Base-by-base conservation (phyloP, 1,140 invertebrate species). In the Metopolophium dirhodum region DNA sequence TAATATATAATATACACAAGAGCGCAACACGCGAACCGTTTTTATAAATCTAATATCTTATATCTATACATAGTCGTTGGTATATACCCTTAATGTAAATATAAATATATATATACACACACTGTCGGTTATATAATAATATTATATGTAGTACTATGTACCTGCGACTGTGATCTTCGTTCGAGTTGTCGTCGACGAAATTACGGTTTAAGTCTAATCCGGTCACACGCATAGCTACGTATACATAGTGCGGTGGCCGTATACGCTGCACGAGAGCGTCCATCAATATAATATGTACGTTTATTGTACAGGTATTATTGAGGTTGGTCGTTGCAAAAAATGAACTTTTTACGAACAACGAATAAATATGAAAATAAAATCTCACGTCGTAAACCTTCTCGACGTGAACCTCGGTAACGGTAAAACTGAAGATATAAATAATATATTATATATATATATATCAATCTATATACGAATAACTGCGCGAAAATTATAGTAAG, bases 361-460 rank as follows among this genome's bases (percentile, higher is more conserved):
- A 54, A 77, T 77, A 77, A 77, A 77, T 77, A 77, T 77, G 61
- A 77, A 77, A 77, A 77, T 77, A 77, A 77, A 77, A 77, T 77
- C n/a, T 77, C 61, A 77, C 30, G 14, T 77, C 61, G 61, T 77
- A 77, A 77, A 77, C 61, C 11, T 68, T n/a, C 61, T 77, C 30
- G 61, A 14, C 61, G n/a, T 77, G 61, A 77, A 77, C n/a, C 30
- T 77, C 4, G n/a, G 30, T 77, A 77, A 77, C 61, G 61, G 61
- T 77, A 77, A 77, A 35, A 77, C 18, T 18, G n/a, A 14, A 30
- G 51, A 54, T 26, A 57, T 20, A 0, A 14, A 68, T 30, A 14
- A 68, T 30, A 61, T 30, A 68, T 68, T n/a, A 23, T 57, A 57
- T 23, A 7, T 77, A n/a, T n/a, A 20, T 77, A n/a, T n/a, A n/a